Evolutionary conservation across 1,140 invertebrate species (phyloP).

Genomic region (Drosophila tropicalis): DNA sequence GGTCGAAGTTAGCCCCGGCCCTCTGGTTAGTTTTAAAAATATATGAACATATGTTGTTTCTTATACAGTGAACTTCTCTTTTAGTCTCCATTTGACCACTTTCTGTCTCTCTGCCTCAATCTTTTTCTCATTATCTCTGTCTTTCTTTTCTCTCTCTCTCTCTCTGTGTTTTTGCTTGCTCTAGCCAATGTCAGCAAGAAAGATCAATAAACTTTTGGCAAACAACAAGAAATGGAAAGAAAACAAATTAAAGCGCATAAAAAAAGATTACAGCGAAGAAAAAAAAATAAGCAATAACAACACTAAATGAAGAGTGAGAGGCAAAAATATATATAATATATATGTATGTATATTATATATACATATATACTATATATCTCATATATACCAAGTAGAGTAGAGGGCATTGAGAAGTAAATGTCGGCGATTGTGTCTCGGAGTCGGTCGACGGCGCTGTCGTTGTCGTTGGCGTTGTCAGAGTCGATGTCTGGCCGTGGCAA

Average conservation of each 20-base stretch:
- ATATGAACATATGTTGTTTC: too few species aligned
- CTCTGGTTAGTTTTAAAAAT: too few species aligned
- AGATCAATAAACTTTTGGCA: slow-evolving; percentile 81
- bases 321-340: slow-evolving; percentile 5
- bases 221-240: slow-evolving; percentile 80
- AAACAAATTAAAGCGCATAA: slow-evolving; percentile 76
- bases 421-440: slow-evolving; percentile 39
- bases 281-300: slow-evolving; percentile 44
- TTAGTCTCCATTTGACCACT: background rate
- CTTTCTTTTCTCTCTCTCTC: slow-evolving; percentile 13
- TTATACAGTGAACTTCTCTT: background rate
- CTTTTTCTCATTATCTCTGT: slow-evolving; percentile 6
- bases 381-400: slow-evolving; percentile 11
- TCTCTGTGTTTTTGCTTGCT: slow-evolving; percentile 25
- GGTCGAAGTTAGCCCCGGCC: too few species aligned
- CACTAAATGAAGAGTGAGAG: slow-evolving; percentile 26
- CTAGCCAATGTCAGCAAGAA: slow-evolving; percentile 55
- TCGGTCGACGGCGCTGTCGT: background rate
- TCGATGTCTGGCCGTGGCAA: slow-evolving; percentile 62
- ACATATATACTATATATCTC: background rate
- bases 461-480: slow-evolving; percentile 41
- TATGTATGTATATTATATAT: slow-evolving; percentile 2
- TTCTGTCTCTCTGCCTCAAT: background rate
- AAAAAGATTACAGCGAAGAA: slow-evolving; percentile 68
- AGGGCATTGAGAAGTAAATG: slow-evolving; percentile 16